Evolutionary conservation across 2,113 vertebrate species (phyloP), one percentile per base, ranked within the genome.

Genomic region (Sebastes schlegelii): DNA sequence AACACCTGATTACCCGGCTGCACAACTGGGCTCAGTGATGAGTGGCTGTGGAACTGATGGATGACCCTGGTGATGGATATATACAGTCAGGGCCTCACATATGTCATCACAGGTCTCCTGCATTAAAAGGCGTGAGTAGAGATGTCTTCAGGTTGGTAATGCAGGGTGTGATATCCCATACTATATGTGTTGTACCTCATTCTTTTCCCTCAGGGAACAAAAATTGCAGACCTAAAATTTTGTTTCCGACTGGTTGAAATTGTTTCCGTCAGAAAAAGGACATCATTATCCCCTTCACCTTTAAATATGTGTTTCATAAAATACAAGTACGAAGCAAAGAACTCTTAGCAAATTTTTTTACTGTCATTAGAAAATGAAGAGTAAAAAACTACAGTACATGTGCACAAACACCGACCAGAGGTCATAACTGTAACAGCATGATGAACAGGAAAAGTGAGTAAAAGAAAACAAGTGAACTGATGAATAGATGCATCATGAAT

Each of bases 281-380:
- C 11, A 71, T 34, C 9, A 12, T 7, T 12, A 6, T 14, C 45
- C 2, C 12, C 12, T 45, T 72, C 4, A 16, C 3, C 2, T 60
- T 73, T 26, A 8, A 55, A 71, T 55, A 43, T 14, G 17, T 13
- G 19, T 19, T 40, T 64, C 34, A 61, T n/a, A n/a, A 65, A 52
- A 42, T 10, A 8, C 17, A 16, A 48, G 12, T n/a, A 52, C 2
- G 2, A 52, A 26, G 6, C 16, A 68, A 61, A 52, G 0, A 12
- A 46, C 21, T 82, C 12, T 67, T 57, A 64, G 23, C 26, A 70
- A 77, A 67, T 5, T 16, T n/a, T 34, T 84, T 66, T 73, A 79
- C 63, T 84, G 69, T 62, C 23, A 17, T 48, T 62, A 74, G 7
- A 84, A 79, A 73, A 62, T 57, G 42, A 58, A 40, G 58, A 40